Percentiles rank a stretch among this genome's conserved stretches.
Conservation (phyloP, 2,888 invertebrate genomes). For the Polia nebulosa region DNA sequence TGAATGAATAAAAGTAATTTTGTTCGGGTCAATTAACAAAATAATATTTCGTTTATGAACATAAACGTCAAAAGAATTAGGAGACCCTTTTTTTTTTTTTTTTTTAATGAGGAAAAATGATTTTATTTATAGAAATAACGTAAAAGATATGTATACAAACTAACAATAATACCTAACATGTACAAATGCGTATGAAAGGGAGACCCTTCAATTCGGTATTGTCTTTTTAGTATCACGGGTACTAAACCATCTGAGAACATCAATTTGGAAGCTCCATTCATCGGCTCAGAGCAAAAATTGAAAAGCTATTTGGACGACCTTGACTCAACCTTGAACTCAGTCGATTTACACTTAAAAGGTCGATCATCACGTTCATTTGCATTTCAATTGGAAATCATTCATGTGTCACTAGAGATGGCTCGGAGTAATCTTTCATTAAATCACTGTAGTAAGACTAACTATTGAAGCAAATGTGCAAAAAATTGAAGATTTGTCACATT, state of each 20-base stretch:
- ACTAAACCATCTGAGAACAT: neutral
- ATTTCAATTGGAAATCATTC: slow-evolving; percentile 32
- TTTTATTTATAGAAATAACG: no score
- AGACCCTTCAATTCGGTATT: neutral
- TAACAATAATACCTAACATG: no score
- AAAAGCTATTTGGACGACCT: slow-evolving; percentile 16
- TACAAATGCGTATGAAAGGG: no score
- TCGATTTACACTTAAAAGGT: slow-evolving; percentile 35
- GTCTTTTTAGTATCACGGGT: neutral
- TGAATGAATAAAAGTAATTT: neutral
- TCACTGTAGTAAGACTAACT: neutral
- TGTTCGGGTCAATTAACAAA: neutral
- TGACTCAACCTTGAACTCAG: slow-evolving; percentile 16
- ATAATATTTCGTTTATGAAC: neutral
- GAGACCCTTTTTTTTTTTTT: no score
- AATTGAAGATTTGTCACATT: neutral
- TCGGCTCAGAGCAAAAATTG: neutral
- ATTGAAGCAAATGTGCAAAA: neutral
- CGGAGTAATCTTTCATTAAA: slow-evolving; percentile 2
- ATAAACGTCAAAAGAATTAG: neutral
- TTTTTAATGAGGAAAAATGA: no score
- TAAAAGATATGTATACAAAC: no score
- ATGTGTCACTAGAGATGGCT: neutral
- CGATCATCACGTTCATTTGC: slow-evolving; percentile 27
- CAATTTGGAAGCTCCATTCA: neutral